Evolutionary conservation across 1,140 invertebrate genomes (phyloP), one percentile per base, ranked within the genome.

Genomic region (Hirudo medicinalis): DNA sequence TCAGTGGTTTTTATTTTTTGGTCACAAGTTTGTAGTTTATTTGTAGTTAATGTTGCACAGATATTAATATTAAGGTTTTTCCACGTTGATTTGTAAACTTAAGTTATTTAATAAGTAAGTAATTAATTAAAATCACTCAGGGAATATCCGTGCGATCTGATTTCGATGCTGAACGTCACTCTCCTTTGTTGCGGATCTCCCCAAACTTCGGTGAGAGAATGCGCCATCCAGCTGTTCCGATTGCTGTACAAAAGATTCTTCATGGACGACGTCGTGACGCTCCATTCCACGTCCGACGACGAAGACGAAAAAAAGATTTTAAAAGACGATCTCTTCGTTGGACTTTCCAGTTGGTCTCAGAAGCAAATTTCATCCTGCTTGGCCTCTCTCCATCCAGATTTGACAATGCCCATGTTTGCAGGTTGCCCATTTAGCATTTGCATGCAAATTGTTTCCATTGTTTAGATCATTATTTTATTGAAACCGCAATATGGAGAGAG

Each of bases 351-450:
- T 78, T 87, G 91, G 53, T 92, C 91, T 54, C 94, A 97, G 83
- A 87, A 91, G 77, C 91, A 91, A 81, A 85, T 98, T 4, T 94
- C 92, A 0, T 86, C 90, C 71, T 92, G 97, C 78, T 83, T 99
- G 73, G 90, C 95, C 0, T 89, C 92, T 71, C 83, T 96, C 17
- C 94, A 98, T 81, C 92, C 94, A 0, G 94, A 98, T 78, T 85
- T 98, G 0, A 97, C 95, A 15, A 97, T 99, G 93, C 92, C 94
- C 0, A 96, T 98, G 87, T 98, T 98, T 83, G 97, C 94, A 79
- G 93, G 92, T 94, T 63, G 22, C 5, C 2, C 54, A 9, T n/a
- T 57, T 57, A 57, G 5, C 54, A 9, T 63, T 4, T 63, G 4
- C 19, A 25, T 11, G 11, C 11, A 22, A 25, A 13, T 63, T 19